A percentile compares a stretch with the other conserved stretches of the same genome.
Conservation (phyloP, 2,888 invertebrate species). For the Drosophila falleni region DNA sequence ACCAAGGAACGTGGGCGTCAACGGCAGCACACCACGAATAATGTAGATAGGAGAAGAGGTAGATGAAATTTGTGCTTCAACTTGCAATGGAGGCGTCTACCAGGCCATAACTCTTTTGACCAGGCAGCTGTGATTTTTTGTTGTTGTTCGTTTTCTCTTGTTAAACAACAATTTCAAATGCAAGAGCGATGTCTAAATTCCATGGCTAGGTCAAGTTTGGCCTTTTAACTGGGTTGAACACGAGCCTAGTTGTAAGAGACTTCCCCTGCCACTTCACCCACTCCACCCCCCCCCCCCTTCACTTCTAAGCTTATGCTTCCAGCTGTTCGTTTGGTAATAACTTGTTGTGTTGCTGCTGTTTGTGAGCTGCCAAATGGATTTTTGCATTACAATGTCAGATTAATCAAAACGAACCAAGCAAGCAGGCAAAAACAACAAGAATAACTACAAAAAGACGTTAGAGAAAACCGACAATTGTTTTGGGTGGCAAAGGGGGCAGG, state of each 20-base stretch:
- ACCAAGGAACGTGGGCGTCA: slow-evolving; percentile 67
- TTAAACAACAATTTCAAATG: slow-evolving; percentile 32
- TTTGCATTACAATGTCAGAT: slow-evolving; percentile 82
- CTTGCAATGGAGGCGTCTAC: slow-evolving; percentile 44
- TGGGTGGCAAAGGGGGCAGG: slow-evolving; percentile 33
- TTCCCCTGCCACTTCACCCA: neutral
- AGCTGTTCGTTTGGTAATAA: slow-evolving; percentile 61
- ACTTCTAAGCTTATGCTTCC: neutral
- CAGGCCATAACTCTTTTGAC: slow-evolving; percentile 67
- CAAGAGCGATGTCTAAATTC: slow-evolving; percentile 75
- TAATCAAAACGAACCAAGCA: slow-evolving; percentile 75
- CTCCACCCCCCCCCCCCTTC: neutral
- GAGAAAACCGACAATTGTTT: slow-evolving; percentile 82
- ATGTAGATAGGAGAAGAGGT: neutral
- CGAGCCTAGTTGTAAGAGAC: slow-evolving; percentile 61
- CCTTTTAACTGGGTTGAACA: slow-evolving; percentile 78
- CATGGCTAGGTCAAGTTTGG: slow-evolving; percentile 81
- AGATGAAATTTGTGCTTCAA: slow-evolving; percentile 14
- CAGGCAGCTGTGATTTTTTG: slow-evolving; percentile 41
- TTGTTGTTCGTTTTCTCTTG: slow-evolving; percentile 16
- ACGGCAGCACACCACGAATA: slow-evolving; percentile 32
- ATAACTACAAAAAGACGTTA: slow-evolving; percentile 58
- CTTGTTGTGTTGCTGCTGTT: slow-evolving; percentile 66
- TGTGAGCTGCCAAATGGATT: slow-evolving; percentile 75
- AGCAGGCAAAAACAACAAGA: slow-evolving; percentile 47